Conservation (phyloP, 2,113 vertebrate genomes). For the Pseudopodoces humilis region DNA sequence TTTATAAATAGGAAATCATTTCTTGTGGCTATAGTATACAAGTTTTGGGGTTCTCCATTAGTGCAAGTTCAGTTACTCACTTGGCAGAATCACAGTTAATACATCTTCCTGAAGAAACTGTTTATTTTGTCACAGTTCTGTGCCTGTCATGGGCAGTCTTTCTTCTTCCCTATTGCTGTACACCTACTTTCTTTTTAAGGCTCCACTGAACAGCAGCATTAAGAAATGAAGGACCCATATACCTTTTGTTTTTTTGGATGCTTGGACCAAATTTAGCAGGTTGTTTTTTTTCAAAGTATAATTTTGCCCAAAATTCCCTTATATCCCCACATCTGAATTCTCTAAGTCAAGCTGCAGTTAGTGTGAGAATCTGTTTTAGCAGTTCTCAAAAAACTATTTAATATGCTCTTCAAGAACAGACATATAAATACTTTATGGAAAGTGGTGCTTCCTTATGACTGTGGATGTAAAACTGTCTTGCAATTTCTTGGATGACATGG, state of each 20-base stretch:
- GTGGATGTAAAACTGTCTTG: neutral
- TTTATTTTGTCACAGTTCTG: constrained; percentile 34
- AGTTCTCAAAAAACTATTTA: constrained; percentile 37
- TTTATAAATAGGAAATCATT: constrained; percentile 30
- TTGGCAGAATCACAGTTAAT: constrained; percentile 36
- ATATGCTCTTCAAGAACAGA: neutral
- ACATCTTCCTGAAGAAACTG: neutral
- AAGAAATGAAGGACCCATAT: neutral
- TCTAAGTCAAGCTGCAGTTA: constrained; percentile 37
- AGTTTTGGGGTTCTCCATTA: constrained; percentile 38
- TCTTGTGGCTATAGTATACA: constrained; percentile 22
- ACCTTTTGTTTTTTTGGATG: neutral
- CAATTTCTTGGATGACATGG: neutral
- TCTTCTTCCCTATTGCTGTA: constrained; percentile 31
- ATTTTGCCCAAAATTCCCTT: neutral
- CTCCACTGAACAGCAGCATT: neutral
- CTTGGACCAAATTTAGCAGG: constrained; percentile 73
- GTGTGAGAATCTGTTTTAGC: constrained; percentile 20
- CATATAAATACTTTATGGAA: neutral
- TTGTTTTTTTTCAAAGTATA: neutral
- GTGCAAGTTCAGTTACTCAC: constrained; percentile 53
- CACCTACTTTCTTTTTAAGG: neutral
- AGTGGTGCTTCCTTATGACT: constrained; percentile 23
- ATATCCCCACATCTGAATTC: neutral
- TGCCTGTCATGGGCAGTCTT: constrained; percentile 31